Conservation (phyloP, 2,113 vertebrate genomes). For the Rhinoptilus africanus region DNA sequence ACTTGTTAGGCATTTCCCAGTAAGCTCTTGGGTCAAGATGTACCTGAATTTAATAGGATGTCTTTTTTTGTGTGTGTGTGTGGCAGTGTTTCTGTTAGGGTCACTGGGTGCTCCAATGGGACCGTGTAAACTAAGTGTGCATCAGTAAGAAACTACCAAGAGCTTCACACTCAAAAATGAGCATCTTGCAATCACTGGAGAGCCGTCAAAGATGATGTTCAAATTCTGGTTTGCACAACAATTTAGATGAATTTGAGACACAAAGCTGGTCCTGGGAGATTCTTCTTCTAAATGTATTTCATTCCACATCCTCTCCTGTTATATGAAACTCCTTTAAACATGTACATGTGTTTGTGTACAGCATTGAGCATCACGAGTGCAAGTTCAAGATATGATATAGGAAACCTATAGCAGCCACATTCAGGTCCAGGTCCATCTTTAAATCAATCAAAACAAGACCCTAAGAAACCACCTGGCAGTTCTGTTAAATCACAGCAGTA, state of each 20-base stretch:
- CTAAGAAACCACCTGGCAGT: background rate
- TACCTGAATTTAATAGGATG: background rate
- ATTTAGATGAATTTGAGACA: background rate
- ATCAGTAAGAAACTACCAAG: background rate
- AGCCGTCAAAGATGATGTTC: background rate
- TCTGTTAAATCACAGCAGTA: background rate
- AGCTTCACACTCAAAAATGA: background rate
- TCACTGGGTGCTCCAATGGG: background rate
- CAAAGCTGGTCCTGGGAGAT: background rate
- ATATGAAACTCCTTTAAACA: background rate
- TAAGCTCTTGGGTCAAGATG: background rate
- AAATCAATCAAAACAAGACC: background rate
- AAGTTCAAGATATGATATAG: background rate
- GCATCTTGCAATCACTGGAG: background rate
- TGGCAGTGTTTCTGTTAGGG: background rate
- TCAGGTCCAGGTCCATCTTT: background rate
- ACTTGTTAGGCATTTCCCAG: background rate
- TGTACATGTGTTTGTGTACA: background rate
- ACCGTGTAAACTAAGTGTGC: background rate
- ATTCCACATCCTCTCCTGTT: background rate
- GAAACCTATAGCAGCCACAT: background rate
- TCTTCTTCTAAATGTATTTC: background rate
- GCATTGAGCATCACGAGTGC: background rate
- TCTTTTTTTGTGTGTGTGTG: background rate
- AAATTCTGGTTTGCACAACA: background rate